Base-by-base conservation (phyloP, 2,113 vertebrate genomes). In the Globicephala melas region DNA sequence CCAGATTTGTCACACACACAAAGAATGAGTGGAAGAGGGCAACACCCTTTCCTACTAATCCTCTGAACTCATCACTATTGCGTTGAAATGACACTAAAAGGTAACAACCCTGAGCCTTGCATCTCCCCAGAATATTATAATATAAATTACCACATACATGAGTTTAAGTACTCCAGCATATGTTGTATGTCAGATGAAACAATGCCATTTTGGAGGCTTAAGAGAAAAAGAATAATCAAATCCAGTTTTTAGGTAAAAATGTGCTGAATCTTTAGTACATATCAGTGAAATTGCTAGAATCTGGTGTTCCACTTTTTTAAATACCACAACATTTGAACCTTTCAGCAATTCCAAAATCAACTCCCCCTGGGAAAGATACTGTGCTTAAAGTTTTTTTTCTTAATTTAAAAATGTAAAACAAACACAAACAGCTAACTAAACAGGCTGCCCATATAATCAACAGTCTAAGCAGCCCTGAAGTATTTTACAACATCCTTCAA, bases 1-100 rank as follows among this genome's bases (percentile, higher is more conserved):
- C 91, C 96, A 98, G 95, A 97, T 96, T 77, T 93, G 84, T 95
- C 89, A 93, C 77, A 98, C 68, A 95, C 65, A 95, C 90, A 89
- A 91, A 95, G 79, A 93, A 62, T 55, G 93, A 96, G 91, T 74
- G 12, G 47, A 95, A 82, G 74, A 94, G 18, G 68, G n/a, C n/a
- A 79, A 92, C 87, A n/a, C 96, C 86, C 86, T 97, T 97, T 92
- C 85, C 90, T 87, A 86, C 89, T 58, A 68, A 94, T 89, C 80
- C 89, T 84, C n/a, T 95, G 68, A 96, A 86, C 83, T 95, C 91
- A 62, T 68, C 36, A 47, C 33, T 53, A 2, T 28, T 65, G 18
- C 9, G 3, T 2, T 92, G 36, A 96, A 95, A 81, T 84, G 74
- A 87, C n/a, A 87, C 58, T 36, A n/a, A 68, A 86, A 96, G 36